Evolutionary conservation across 1,140 invertebrate species (phyloP), one percentile per base, ranked within the genome.

Genomic region (Sycophaga agraensis): DNA sequence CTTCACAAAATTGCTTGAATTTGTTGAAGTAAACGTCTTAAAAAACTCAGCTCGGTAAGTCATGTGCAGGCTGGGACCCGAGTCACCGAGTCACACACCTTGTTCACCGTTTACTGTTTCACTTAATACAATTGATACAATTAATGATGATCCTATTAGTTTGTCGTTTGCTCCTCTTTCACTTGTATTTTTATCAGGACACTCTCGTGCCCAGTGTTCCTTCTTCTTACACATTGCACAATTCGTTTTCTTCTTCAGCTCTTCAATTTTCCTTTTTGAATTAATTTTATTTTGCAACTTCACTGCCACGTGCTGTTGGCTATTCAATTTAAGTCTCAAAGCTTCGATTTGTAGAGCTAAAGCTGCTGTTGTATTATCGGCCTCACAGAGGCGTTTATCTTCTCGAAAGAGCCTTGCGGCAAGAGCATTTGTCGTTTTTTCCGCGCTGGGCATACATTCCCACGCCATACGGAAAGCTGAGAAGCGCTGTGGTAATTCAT

Each of bases 381-480:
- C 61, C 2, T 2, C 4, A 4, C 6, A n/a, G 0, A 46, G 34
- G 21, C 40, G 48, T 24, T 56, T 63, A 49, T 63, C 53, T 40
- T 49, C 51, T 19, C 45, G 12, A 1, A 62, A 35, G 4, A 62
- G 8, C 35, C 59, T 2, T n/a, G 59, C 26, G 8, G 49, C 48
- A 1, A 56, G 19, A 6, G 55, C 49, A 12, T 56, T 21, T 34
- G 50, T 57, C 1, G 9, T 56, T 34, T 19, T 26, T 9, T 63
- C 61, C 9, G 21, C 9, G 37, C 26, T 17, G 4, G 60, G 22
- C 5, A 54, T 51, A 14, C 61, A 58, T 7, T 63, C 39, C 48
- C 61, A 58, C 2, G 54, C 48, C 54, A 58, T 58, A 11, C 16
- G 14, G 17, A 63, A 63, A 1, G 31, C 31, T 34, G 31, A 34